Conservation (phyloP, 2,113 vertebrate genomes). For the Uropsilus gracilis region DNA sequence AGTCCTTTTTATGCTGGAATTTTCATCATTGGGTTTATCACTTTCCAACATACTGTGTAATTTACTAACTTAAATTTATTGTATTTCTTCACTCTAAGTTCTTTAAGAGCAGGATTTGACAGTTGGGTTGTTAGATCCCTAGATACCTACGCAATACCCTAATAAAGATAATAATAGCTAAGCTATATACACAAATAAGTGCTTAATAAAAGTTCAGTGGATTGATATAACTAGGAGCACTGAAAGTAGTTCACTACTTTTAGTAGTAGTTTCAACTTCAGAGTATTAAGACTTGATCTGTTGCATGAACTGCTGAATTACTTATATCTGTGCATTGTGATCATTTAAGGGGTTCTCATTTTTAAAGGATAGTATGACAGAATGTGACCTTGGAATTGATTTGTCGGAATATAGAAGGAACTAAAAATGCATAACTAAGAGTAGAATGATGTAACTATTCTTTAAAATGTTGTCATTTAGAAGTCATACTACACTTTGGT, state of each 20-base stretch:
- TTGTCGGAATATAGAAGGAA: too few species aligned
- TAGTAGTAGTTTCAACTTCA: conserved; percentile 28
- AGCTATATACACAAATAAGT: not conserved
- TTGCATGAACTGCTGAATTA: conserved; percentile 27
- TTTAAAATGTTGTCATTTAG: too few species aligned
- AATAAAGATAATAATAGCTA: too few species aligned
- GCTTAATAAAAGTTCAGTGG: not conserved
- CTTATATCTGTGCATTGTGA: not conserved
- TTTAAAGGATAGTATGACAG: too few species aligned
- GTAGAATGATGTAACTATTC: too few species aligned
- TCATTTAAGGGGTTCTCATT: not conserved
- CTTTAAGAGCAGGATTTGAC: conserved; percentile 2
- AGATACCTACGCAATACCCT: too few species aligned
- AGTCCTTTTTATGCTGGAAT: not conserved
- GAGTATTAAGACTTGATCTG: not conserved
- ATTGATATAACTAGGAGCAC: not conserved
- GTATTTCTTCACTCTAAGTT: not conserved
- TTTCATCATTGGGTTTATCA: not conserved
- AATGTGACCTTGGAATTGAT: too few species aligned
- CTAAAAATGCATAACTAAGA: too few species aligned
- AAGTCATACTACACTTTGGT: too few species aligned
- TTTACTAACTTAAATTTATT: conserved; percentile 39
- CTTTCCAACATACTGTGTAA: conserved; percentile 13
- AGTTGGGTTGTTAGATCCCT: not conserved
- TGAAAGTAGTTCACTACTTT: not conserved